phyloP scores from a whole-genome alignment of 2,113 vertebrate genomes.

The Marmota monax region DNA sequence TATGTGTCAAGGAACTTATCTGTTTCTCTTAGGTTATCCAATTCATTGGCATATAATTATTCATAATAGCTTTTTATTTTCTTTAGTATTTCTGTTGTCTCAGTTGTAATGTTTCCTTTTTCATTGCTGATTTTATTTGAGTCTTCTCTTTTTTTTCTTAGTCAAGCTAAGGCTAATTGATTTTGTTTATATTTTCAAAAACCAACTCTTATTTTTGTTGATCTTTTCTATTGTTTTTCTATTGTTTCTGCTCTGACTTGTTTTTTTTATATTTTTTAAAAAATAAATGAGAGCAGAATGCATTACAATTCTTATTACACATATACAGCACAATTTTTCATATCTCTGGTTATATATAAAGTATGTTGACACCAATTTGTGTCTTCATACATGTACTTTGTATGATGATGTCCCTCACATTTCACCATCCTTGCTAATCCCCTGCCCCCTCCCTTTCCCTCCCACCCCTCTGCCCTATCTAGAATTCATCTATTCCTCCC shows the following conservation, averaged over 20 bases:
- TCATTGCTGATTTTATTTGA: background rate
- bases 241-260: background rate
- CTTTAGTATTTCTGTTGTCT: background rate
- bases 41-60: background rate
- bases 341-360: too few species aligned
- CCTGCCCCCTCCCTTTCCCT: too few species aligned
- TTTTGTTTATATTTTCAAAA: constrained; percentile 28
- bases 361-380: too few species aligned
- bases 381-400: too few species aligned
- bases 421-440: too few species aligned
- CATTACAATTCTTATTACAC: too few species aligned
- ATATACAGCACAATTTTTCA: too few species aligned
- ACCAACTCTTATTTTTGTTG: background rate
- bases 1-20: background rate
- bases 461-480: too few species aligned
- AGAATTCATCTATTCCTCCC: too few species aligned
- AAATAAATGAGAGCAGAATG: too few species aligned
- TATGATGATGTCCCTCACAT: too few species aligned
- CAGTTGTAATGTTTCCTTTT: background rate
- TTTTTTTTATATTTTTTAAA: too few species aligned
- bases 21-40: background rate
- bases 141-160: background rate
- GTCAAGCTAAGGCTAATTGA: background rate
- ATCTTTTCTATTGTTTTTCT: background rate
- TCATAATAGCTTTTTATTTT: background rate